A percentile compares a stretch with the other conserved stretches of the same genome.
phyloP scores from a whole-genome alignment of 2,888 invertebrate genomes.

The Aelia acuminata region DNA sequence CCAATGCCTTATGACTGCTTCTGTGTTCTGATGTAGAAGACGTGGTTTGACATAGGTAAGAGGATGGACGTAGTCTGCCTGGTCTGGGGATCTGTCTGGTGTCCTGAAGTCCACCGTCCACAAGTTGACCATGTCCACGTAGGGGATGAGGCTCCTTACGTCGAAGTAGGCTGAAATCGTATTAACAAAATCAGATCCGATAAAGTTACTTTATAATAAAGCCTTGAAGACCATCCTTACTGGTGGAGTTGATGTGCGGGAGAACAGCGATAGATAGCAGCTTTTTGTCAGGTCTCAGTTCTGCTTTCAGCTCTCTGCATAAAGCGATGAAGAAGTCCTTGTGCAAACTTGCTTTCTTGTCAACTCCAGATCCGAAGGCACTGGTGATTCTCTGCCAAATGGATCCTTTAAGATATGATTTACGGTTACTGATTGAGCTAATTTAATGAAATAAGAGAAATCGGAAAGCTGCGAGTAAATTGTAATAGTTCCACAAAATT shows the following conservation, averaged over 20 bases:
- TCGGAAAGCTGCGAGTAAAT: too few species aligned
- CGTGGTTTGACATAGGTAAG: slow-evolving; percentile 82
- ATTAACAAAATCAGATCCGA: too few species aligned
- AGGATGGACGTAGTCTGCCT: slow-evolving; percentile 84
- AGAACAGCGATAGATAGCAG: slow-evolving; percentile 79
- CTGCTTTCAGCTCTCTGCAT: slow-evolving; percentile 81
- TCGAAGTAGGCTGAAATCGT: slow-evolving; percentile 80
- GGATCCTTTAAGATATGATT: slow-evolving; percentile 70
- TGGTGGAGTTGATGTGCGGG: slow-evolving; percentile 82
- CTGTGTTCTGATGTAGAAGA: slow-evolving; percentile 78
- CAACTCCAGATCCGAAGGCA: slow-evolving; percentile 79
- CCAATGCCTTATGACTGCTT: slow-evolving; percentile 77
- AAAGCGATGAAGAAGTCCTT: slow-evolving; percentile 84
- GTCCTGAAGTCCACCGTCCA: slow-evolving; percentile 85
- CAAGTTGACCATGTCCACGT: slow-evolving; percentile 85
- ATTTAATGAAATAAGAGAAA: too few species aligned
- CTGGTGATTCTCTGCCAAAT: slow-evolving; percentile 85
- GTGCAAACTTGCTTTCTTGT: slow-evolving; percentile 81
- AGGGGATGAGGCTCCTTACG: slow-evolving; percentile 79
- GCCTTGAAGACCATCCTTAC: slow-evolving; percentile 71
- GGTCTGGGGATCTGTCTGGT: slow-evolving; percentile 81
- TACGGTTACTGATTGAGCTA: background rate
- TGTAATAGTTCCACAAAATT: too few species aligned
- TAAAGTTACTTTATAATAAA: background rate
- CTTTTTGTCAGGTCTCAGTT: slow-evolving; percentile 78